Evolutionary conservation across 2,113 vertebrate species (phyloP).

Genomic region (Onychostruthus taczanowskii): DNA sequence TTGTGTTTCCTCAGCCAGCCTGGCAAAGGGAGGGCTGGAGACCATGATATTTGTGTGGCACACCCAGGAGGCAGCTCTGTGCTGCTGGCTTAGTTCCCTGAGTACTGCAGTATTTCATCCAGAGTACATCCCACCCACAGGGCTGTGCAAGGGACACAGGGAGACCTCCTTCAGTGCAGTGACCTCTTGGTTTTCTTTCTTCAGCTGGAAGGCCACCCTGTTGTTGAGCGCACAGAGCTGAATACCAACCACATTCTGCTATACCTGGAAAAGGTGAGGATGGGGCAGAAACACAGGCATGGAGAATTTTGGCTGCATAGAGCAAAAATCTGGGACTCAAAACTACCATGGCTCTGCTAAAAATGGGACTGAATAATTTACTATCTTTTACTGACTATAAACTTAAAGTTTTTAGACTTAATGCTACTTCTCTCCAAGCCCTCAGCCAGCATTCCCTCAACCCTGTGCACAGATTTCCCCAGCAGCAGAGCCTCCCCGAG

Average conservation of each 20-base stretch:
- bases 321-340: too few relatives aligned
- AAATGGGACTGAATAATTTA: background rate
- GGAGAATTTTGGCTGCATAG: too few relatives aligned
- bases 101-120: background rate
- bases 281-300: background rate
- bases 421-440: background rate
- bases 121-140: background rate
- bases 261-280: conserved; percentile 36
- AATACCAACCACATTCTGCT: conserved; percentile 15
- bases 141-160: background rate
- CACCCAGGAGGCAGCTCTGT: background rate
- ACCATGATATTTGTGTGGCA: background rate
- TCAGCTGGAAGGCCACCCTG: background rate
- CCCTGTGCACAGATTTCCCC: background rate
- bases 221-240: conserved; percentile 23
- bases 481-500: background rate
- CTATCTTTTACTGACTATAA: background rate
- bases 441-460: background rate
- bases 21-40: background rate
- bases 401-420: too few relatives aligned
- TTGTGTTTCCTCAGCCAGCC: background rate
- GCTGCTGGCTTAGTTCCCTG: background rate
- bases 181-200: background rate
- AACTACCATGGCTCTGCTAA: background rate
- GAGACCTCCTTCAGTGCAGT: background rate